Evolutionary conservation across 2,888 invertebrate species (phyloP), one percentile per base, ranked within the genome.

Genomic region (Phlogophora meticulosa): DNA sequence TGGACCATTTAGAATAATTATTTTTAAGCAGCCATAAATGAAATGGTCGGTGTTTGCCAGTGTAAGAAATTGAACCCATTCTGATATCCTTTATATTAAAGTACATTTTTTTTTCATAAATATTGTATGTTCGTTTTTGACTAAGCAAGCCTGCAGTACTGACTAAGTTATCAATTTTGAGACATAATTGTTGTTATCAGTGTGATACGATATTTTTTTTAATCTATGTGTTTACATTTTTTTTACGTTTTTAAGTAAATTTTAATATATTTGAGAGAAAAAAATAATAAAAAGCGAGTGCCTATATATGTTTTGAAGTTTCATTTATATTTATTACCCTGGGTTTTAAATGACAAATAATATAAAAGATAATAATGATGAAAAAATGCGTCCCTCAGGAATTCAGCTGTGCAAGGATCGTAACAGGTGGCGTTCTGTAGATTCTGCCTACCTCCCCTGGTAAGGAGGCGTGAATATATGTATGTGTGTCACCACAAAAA

Each of bases 201-300:
- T 93, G 92, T 92, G 92, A 93, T 92, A 90, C 88, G 87, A 92
- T 92, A 88, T 90, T 90, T 90, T 90, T 89, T 84, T 79, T 90
- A 87, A 86, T 82, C 86, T 85, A 78, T 82, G 87, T 92, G 90
- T 90, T 87, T 85, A 88, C 84, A 73, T 88, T 90, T 92, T 89
- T 92, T 92, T 91, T 90, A 89, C 87, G 84, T 91, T 93, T 90
- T 86, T 90, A 90, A 90, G 90, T 90, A 90, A 92, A 93, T 91
- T 90, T 90, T 94, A 94, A 94, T 94, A 94, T 94, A 94, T 94
- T 93, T 90, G 87, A 91, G 83, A 86, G 86, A 89, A 87, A 90
- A 89, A 87, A 82, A 65, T 64, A 90, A 90, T 91, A 89, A 93
- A 92, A 92, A 85, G 85, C 86, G 93, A 93, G 90, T 93, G 92